Base-by-base conservation (phyloP, 2,113 vertebrate genomes). In the Orthonyx spaldingii region DNA sequence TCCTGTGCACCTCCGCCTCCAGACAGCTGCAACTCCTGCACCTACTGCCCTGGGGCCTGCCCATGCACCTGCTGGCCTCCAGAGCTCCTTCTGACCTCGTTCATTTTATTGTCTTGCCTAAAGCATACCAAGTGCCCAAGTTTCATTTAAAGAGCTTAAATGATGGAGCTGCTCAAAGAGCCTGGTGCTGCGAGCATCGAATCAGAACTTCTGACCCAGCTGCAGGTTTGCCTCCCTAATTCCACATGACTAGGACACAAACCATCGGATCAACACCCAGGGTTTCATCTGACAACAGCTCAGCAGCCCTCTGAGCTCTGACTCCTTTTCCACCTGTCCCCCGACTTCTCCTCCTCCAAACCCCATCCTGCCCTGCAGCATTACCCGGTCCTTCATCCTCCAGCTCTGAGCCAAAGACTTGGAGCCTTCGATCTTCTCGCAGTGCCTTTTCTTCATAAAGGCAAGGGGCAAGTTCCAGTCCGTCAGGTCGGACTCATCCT, bases 371-470 rank as follows among this genome's bases (percentile, higher is more conserved):
- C 42, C 87, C 90, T 9, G 47, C 2, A 69, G 89, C 75, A 70
- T 98, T 97, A 99, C 99, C 99, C 99, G 98, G 97, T 99, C 99
- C 97, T 99, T 99, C 99, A 99, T 99, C 96, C 99, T 98, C 99
- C 99, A 99, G 97, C 99, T 99, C 98, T 99, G 99, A 1, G 99
- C 99, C 81, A 99, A 96, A 6, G 99, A 99, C 81, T 99, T 99
- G 97, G 99, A 99, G 96, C 99, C 99, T 84, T 99, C 99, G 11
- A 99, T 99, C 96, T 99, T 99, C 98, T 99, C 99, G 9, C 98
- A 98, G 93, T 99, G 99, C n/a, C 99, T 98, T 55, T 99, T 99
- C 97, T 99, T 99, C 99, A 99, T 99, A 81, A 99, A 99, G 96
- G 99, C 98, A 95, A 99, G 96, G 13, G 98, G 98, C 93, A 99